A percentile compares a stretch with the other conserved stretches of the same genome.
Evolutionary conservation across 2,113 vertebrate species (phyloP).

Genomic region (Myanophis thanlyinensis): DNA sequence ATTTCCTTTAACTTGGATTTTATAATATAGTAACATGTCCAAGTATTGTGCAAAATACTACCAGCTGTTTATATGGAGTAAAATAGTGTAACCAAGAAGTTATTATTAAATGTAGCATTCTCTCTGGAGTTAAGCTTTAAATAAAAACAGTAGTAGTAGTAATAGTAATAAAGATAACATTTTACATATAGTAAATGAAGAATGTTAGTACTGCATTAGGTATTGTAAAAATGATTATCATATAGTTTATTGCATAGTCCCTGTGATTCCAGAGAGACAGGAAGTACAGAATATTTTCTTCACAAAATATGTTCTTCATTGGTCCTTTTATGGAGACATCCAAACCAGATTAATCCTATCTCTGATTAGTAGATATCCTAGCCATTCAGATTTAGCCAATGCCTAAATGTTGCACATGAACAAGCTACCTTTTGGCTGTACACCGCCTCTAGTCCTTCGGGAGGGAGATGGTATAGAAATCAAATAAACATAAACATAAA

Average conservation of each 20-base stretch:
- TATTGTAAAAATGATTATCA: neutral
- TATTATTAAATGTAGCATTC: neutral
- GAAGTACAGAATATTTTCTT: neutral
- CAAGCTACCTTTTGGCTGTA: neutral
- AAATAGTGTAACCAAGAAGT: neutral
- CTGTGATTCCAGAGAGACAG: neutral
- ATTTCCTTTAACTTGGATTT: slow-evolving; percentile 57
- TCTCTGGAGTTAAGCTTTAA: slow-evolving; percentile 2
- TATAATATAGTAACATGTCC: neutral
- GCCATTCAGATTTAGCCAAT: neutral
- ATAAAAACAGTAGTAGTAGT: neutral
- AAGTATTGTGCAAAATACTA: slow-evolving; percentile 37
- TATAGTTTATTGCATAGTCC: neutral
- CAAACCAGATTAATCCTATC: neutral
- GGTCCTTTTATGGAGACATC: neutral
- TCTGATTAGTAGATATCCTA: neutral
- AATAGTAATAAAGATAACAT: rapidly evolving
- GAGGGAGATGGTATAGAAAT: too few species aligned
- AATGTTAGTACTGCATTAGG: neutral
- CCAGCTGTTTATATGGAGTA: slow-evolving; percentile 52
- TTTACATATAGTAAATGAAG: neutral
- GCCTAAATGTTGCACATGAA: neutral
- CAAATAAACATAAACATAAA: too few species aligned
- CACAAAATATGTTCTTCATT: neutral
- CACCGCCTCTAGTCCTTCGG: too few species aligned